Base-by-base conservation (phyloP, 2,113 vertebrate species). In the Hippocampus guttulatus region DNA sequence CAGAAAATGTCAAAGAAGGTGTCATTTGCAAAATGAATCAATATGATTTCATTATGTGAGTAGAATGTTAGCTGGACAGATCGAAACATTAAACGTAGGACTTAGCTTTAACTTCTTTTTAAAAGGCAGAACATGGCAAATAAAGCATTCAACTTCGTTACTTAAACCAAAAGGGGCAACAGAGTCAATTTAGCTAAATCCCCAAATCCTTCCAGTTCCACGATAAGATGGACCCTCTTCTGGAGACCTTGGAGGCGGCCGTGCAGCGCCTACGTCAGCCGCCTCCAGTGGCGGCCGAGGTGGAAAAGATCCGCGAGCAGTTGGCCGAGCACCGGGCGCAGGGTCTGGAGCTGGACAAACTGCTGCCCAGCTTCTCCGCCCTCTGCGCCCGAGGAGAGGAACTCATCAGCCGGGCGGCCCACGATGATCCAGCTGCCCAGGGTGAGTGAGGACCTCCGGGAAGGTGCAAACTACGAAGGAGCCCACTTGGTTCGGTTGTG, bases 281-380 rank as follows among this genome's bases (percentile, higher is more conserved):
- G 0, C 96, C 97, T 0, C 92, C 94, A 0, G 96, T 98, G 80
- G 97, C 97, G 0, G 97, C 97, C 0, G 97, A 99, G 91, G 96
- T 98, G 7, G 97, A 99, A 0, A 99, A 99, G 91, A 98, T 99
- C 91, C 90, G 97, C 40, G 97, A 99, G 85, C 97, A 98, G 89
- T 94, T 99, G 88, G 90, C 91, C 0, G 97, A 99, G 64, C 98
- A 98, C 79, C 94, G 96, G 15, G 91, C 90, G 2, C 89, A 95
- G 51, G 91, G 93, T 0, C 82, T 98, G 91, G 97, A 99, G 89
- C 93, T 98, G 83, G 97, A 99, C 88, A 99, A 99, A 71, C 94
- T 98, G 83, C 94, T 98, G 84, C 96, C 97, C 0, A 96, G 96
- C 76, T 99, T 99, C 33, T 95, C 95, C 20, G 95, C 95, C 0